Conservation (phyloP, 2,797 vertebrate genomes). For the Syngnathus acus region DNA sequence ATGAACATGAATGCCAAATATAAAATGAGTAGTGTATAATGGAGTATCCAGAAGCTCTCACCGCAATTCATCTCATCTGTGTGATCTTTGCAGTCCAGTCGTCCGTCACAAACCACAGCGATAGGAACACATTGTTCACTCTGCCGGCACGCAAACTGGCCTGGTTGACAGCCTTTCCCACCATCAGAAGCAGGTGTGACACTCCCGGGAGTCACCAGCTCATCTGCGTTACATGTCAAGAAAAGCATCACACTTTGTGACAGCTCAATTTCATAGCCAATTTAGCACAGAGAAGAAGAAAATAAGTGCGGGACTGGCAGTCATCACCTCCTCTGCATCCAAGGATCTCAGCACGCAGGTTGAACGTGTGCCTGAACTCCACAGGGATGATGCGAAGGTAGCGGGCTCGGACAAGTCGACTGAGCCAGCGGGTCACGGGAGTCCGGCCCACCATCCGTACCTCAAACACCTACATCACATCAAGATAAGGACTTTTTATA, state of each 20-base stretch:
- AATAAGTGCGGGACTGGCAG: too few species aligned
- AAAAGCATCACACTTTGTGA: too few species aligned
- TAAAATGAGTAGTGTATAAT: neutral
- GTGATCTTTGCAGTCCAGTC: conserved; percentile 69
- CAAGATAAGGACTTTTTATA: neutral
- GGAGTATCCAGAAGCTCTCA: conserved; percentile 26
- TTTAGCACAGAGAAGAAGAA: neutral
- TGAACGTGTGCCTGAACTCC: conserved; percentile 70
- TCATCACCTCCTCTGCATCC: conserved; percentile 73
- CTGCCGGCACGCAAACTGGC: conserved; percentile 58
- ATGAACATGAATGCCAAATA: neutral
- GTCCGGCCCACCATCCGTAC: conserved; percentile 66
- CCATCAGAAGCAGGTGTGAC: conserved; percentile 41
- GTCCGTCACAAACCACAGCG: conserved; percentile 72
- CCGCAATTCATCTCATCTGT: conserved; percentile 74
- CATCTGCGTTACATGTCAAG: conserved; percentile 44
- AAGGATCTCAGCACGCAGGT: conserved; percentile 72
- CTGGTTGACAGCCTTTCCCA: conserved; percentile 46
- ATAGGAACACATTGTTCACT: conserved; percentile 63
- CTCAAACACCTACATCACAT: conserved; percentile 59
- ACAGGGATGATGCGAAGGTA: conserved; percentile 73
- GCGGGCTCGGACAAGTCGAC: conserved; percentile 62
- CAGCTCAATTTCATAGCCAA: neutral
- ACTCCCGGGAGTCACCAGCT: conserved; percentile 57
- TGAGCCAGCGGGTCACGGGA: conserved; percentile 67